Evolutionary conservation across 2,113 vertebrate genomes (phyloP), one percentile per base, ranked within the genome.

Genomic region (Myotis yumanensis): DNA sequence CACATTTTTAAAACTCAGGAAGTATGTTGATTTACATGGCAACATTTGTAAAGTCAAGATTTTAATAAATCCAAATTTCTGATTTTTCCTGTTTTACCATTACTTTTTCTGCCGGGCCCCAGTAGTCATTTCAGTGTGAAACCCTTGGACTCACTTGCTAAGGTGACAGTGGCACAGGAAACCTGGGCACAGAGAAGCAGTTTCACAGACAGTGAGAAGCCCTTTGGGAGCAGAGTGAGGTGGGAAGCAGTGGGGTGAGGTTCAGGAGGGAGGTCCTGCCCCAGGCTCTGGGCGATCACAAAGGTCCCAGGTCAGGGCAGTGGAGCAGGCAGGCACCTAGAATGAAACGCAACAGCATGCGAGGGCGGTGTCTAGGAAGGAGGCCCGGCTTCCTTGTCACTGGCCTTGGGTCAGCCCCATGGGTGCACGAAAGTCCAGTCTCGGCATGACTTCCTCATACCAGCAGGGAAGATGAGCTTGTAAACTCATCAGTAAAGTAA

Each of bases 361-460:
- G n/a, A 25, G 66, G 51, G 73, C 4, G 37, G 79, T 52, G 73
- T 40, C 73, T 28, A 68, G 66, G 40, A 69, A 52, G 62, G 68
- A 91, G 73, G 76, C 68, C 46, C 15, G n/a, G 62, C 46, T 87
- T 94, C 80, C 57, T 96, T 64, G 62, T 91, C n/a, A 8, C 28
- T 59, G 28, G 40, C 79, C 68, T 91, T 57, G 46, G 86, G 30
- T 94, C 64, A 93, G 32, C 48, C 30, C 51, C 32, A 8, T 3
- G 30, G 48, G 43, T 75, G 16, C 62, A 51, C 62, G 59, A 35
- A 85, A 72, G 66, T n/a, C 59, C n/a, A 66, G n/a, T 85, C 72
- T 96, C 62, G 23, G 46, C 22, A 18, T 62, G 80, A 91, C 86
- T 48, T 77, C 80, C 68, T 85, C 35, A 32, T 48, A 25, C 66